A percentile compares a stretch with the other conserved stretches of the same genome.
phyloP scores from a whole-genome alignment of 64 coral and sea anemone species.

The Pocillopora damicornis region DNA sequence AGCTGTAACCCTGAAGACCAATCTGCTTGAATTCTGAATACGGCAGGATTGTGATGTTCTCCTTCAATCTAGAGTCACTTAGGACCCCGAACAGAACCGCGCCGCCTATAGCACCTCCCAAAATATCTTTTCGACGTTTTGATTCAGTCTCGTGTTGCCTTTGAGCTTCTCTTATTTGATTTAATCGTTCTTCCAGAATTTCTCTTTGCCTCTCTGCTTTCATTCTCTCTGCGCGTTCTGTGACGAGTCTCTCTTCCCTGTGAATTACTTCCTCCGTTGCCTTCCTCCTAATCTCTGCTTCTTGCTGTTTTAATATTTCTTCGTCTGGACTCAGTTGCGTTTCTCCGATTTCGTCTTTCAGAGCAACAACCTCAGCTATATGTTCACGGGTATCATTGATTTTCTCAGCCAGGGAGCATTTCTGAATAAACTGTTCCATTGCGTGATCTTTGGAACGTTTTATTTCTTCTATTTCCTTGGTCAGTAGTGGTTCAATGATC shows the following conservation, averaged over 20 bases:
- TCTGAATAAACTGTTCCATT: slow-evolving; percentile 12
- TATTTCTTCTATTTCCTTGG: not conserved
- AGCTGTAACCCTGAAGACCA: slow-evolving; percentile 26
- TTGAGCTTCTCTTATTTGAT: not conserved
- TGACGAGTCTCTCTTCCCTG: slow-evolving; percentile 4
- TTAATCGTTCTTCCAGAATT: slow-evolving; percentile 19
- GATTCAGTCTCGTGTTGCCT: not conserved
- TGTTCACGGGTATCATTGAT: not conserved
- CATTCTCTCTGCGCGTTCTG: slow-evolving; percentile 13
- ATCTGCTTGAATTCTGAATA: slow-evolving; percentile 29
- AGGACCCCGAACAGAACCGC: not conserved
- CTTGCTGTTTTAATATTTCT: not conserved
- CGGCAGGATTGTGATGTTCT: slow-evolving; percentile 40
- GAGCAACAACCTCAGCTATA: not conserved
- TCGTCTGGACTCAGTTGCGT: slow-evolving; percentile 9
- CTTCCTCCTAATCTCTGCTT: not conserved
- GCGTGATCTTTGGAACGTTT: not conserved
- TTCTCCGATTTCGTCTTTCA: slow-evolving; percentile 16
- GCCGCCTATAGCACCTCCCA: not conserved
- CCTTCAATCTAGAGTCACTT: slow-evolving; percentile 30
- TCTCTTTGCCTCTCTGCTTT: not conserved
- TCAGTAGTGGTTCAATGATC: slow-evolving; percentile 19
- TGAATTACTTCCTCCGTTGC: not conserved
- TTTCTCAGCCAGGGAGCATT: slow-evolving; percentile 23
- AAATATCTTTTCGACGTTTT: slow-evolving; percentile 25